Base-by-base conservation (phyloP, 1,140 invertebrate genomes). In the Heliconius melpomene region DNA sequence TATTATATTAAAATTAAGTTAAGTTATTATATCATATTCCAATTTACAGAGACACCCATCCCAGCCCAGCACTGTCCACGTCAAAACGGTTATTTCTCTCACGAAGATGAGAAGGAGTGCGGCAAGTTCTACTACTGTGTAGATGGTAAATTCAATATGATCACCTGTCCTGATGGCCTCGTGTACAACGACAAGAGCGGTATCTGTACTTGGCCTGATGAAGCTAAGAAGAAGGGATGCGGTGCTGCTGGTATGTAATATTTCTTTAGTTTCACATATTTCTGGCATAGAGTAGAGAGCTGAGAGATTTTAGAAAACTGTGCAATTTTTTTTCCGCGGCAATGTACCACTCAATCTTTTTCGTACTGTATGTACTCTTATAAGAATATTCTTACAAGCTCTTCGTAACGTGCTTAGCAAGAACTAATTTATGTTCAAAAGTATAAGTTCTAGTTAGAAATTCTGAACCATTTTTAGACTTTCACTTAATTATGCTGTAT, bases 41-140 rank as follows among this genome's bases (percentile, higher is more conserved):
- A 90, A 7, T 52, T 72, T 54, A 74, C 94, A 98, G 98, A 98
- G 90, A 94, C 95, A 3, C 97, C 98, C 0, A 96, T 96, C 78
- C 96, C 97, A 0, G 94, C 96, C 5, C 87, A 95, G 26, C 96
- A 98, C 88, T 99, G 98, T 89, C 97, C 96, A 0, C 95, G 98
- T 60, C 96, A 96, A 90, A 97, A 98, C 85, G 98, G 98, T 1
- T 98, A 98, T 91, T 99, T 98, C 91, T 96, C 97, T 0, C 98
- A 99, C 90, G 97, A 97, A 86, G 96, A 98, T 78, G 88, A 94
- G 0, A 95, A 95, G 20, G 96, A 97, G 74, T 99, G 98, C 87
- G 97, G 98, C 87, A 97, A 97, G 84, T 99, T 99, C 94, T 98
- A 98, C 90, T 98, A 97, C 89, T 99, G 98, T 87, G 97, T 98